These are phyloP conservation scores for Serripes groenlandicus DNA, from an alignment of 2,888 invertebrate species.

Conservation along the genomic window DNA sequence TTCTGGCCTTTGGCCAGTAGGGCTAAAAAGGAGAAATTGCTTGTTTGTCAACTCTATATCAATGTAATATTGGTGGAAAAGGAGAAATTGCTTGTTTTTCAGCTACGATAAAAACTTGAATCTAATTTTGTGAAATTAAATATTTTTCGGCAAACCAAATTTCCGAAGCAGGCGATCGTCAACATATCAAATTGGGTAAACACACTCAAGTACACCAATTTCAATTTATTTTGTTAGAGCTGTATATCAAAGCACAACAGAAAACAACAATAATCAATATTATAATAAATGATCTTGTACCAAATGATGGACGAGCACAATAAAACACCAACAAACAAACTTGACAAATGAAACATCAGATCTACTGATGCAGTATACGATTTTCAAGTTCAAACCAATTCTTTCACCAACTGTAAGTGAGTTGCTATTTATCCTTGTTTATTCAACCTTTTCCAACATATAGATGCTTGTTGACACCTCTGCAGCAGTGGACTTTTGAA, in stretches of 20 bases:
- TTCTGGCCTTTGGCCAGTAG: too few relatives aligned
- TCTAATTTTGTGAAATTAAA: too few relatives aligned
- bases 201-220: not conserved
- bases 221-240: not conserved
- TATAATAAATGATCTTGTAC: slow-evolving; percentile 4
- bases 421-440: too few relatives aligned
- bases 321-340: slow-evolving; percentile 9
- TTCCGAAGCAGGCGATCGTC: not conserved
- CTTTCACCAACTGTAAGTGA: too few relatives aligned
- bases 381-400: slow-evolving; percentile 2
- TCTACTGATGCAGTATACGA: not conserved
- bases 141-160: too few relatives aligned
- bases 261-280: slow-evolving; percentile 2
- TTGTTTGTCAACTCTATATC: not conserved
- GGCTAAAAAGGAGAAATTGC: too few relatives aligned
- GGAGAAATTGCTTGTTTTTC: not conserved
- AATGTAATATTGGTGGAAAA: not conserved
- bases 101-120: too few relatives aligned
- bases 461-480: too few relatives aligned
- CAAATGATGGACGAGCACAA: not conserved
- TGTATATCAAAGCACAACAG: not conserved
- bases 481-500: too few relatives aligned
- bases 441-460: too few relatives aligned
- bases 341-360: slow-evolving; percentile 7
- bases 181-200: too few relatives aligned